Percentiles rank a stretch among this genome's conserved stretches.
phyloP scores from a whole-genome alignment of 2,113 vertebrate species.

The Lota lota region DNA sequence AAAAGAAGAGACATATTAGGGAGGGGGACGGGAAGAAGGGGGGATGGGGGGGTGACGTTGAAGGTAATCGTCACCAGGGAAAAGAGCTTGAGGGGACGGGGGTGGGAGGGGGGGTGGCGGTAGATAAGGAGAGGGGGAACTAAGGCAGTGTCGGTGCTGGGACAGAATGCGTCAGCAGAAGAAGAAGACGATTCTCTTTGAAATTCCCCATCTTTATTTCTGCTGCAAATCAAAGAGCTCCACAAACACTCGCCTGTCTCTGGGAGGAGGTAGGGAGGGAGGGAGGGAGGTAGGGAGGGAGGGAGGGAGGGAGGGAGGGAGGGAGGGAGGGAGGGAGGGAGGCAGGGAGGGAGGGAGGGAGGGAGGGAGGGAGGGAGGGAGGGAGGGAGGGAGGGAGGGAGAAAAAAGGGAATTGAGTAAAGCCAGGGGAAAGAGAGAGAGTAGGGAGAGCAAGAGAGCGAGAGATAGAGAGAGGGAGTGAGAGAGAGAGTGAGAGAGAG shows the following conservation, averaged over 20 bases:
- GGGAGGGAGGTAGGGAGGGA: constrained; percentile 32
- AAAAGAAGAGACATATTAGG: constrained; percentile 25
- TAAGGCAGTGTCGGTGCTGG: constrained; percentile 52
- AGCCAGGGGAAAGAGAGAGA: constrained; percentile 30
- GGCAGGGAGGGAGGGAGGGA: not conserved
- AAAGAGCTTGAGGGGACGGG: constrained; percentile 16
- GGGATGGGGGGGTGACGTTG: not conserved
- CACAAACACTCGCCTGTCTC: constrained; percentile 54
- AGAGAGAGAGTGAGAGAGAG: constrained; percentile 23
- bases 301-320: constrained; percentile 21
- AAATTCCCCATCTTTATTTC: constrained; percentile 71
- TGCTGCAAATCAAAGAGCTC: constrained; percentile 67
- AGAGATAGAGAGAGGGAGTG: constrained; percentile 24
- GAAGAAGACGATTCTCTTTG: constrained; percentile 73
- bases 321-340: constrained; percentile 4
- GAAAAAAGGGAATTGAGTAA: constrained; percentile 28
- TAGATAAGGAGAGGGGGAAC: constrained; percentile 18
- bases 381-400: constrained; percentile 9
- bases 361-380: constrained; percentile 1
- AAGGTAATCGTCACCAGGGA: constrained; percentile 35
- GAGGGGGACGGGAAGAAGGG: not conserved
- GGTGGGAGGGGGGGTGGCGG: constrained; percentile 1
- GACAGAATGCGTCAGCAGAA: constrained; percentile 66
- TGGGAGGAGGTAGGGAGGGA: constrained; percentile 35
- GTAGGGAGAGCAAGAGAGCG: constrained; percentile 27